A percentile compares a stretch with the other conserved stretches of the same genome.
Evolutionary conservation across 1,140 invertebrate species (phyloP).

Genomic region (Pseudomyrmex dendroicus): DNA sequence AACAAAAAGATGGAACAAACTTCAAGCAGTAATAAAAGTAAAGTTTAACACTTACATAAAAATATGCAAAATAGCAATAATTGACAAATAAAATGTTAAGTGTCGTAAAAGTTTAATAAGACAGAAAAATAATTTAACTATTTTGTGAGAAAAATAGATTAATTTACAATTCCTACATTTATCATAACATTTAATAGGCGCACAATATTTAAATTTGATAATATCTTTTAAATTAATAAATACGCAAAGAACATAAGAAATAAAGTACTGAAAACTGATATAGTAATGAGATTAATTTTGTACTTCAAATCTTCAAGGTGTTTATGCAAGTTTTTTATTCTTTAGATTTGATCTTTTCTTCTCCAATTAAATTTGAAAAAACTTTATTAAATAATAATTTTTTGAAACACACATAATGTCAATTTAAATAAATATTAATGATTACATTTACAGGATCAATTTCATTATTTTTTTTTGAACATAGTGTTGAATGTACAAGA

Average conservation of each 20-base stretch:
- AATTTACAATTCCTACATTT: not conserved
- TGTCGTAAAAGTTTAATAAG: not conserved
- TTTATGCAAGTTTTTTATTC: too few species aligned
- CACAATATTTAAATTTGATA: constrained; percentile 31
- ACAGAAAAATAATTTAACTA: not conserved
- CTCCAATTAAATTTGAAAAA: too few species aligned
- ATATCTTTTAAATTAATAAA: not conserved
- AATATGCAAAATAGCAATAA: constrained; percentile 29
- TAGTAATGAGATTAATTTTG: too few species aligned
- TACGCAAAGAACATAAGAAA: too few species aligned
- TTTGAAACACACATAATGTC: not conserved
- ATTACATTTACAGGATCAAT: too few species aligned
- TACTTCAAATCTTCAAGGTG: too few species aligned
- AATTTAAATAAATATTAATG: too few species aligned
- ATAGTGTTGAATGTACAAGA: constrained; percentile 4
- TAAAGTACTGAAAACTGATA: too few species aligned
- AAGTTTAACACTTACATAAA: constrained; percentile 37
- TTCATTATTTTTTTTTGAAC: not conserved
- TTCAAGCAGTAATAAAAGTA: constrained; percentile 31
- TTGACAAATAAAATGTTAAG: constrained; percentile 23
- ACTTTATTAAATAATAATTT: not conserved
- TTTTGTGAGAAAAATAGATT: constrained; percentile 23
- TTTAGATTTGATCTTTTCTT: too few species aligned
- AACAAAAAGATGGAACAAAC: constrained; percentile 13
- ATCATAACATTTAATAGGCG: constrained; percentile 7